Conservation (phyloP, 2,888 invertebrate species). For the Tetragonisca angustula region DNA sequence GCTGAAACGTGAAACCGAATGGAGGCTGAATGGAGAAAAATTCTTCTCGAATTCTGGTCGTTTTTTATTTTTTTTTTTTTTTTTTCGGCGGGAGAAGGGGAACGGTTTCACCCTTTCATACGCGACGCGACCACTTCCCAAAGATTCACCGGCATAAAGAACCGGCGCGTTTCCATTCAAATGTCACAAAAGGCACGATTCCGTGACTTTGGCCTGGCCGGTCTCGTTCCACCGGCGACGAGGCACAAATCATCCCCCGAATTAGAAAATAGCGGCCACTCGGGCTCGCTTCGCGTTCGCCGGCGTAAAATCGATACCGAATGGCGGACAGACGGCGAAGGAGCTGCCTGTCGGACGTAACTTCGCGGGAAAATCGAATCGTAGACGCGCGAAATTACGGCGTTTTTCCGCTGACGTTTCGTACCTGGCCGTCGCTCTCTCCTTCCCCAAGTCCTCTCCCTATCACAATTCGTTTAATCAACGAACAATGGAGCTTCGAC, state of each 20-base stretch:
- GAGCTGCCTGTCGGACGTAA: not conserved
- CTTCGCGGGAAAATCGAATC: constrained; percentile 20
- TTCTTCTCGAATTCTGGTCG: constrained; percentile 18
- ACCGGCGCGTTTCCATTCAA: constrained; percentile 6
- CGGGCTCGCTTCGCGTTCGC: not conserved
- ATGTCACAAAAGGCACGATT: not conserved
- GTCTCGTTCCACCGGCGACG: not conserved
- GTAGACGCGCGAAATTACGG: not conserved
- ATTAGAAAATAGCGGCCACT: not conserved
- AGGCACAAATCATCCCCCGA: not conserved
- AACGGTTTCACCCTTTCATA: not conserved
- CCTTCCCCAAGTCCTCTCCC: not conserved
- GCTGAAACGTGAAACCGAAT: not conserved
- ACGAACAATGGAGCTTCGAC: constrained; percentile 36
- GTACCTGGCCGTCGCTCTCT: not conserved
- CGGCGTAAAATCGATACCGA: not conserved
- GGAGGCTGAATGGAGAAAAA: constrained; percentile 4
- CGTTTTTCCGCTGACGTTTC: constrained; percentile 18
- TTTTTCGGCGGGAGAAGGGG: not conserved
- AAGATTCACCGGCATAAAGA: not conserved
- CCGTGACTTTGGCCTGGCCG: not conserved
- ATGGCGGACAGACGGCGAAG: not conserved
- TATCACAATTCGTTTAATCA: constrained; percentile 59
- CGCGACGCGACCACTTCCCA: constrained; percentile 3
- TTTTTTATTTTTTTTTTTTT: not conserved